Percentiles rank a stretch among this genome's conserved stretches.
phyloP scores from a whole-genome alignment of 1,140 invertebrate species.

The Lepidurus arcticus region DNA sequence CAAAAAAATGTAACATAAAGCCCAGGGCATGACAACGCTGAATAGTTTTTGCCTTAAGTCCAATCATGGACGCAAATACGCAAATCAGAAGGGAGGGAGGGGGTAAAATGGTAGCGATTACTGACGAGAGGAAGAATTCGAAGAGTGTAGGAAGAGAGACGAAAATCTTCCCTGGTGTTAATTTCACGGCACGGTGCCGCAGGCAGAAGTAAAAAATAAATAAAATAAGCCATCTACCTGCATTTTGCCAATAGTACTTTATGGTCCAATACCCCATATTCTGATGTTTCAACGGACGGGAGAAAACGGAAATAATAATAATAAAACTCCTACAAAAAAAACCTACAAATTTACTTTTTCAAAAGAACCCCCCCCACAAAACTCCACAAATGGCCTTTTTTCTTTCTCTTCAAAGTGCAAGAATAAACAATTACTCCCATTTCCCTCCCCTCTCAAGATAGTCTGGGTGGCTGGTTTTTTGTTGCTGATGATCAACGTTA shows the following conservation, averaged over 20 bases:
- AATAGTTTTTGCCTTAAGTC: not conserved
- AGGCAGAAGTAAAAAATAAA: constrained; percentile 19
- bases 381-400: not conserved
- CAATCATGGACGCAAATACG: constrained; percentile 5
- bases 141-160: not conserved
- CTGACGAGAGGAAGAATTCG: constrained; percentile 15
- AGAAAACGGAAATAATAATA: not conserved
- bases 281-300: not conserved
- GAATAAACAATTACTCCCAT: constrained; percentile 15
- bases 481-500: constrained; percentile 13
- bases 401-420: constrained; percentile 1
- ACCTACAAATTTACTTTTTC: not conserved
- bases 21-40: constrained; percentile 16
- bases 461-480: constrained; percentile 6
- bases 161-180: constrained; percentile 8
- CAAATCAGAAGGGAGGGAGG: constrained; percentile 17
- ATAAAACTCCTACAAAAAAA: not conserved
- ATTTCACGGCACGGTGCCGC: constrained; percentile 13
- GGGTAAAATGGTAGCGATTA: constrained; percentile 21
- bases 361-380: not conserved
- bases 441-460: constrained; percentile 7
- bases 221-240: constrained; percentile 14
- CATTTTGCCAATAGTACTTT: not conserved
- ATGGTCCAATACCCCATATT: not conserved
- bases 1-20: constrained; percentile 20